Conservation (phyloP, 2,113 vertebrate genomes). For the Oryctolagus cuniculus region DNA sequence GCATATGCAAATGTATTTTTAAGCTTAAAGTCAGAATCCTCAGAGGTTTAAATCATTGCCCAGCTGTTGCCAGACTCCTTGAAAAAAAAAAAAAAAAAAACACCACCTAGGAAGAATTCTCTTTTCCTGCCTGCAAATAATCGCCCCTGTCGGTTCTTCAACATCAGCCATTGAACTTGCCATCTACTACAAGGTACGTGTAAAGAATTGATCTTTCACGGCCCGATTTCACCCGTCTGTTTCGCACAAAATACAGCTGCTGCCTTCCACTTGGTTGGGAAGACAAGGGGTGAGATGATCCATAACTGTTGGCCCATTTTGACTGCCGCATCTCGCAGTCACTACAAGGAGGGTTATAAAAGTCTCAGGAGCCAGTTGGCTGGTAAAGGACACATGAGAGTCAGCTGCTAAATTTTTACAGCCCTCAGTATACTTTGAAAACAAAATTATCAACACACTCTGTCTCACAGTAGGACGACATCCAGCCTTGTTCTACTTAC, state of each 20-base stretch:
- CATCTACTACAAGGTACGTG: background rate
- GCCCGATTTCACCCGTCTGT: background rate
- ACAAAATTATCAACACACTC: background rate
- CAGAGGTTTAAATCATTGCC: conserved; percentile 81
- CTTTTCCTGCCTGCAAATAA: conserved; percentile 59
- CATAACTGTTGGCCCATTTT: background rate
- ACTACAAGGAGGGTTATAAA: background rate
- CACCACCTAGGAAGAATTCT: conserved; percentile 45
- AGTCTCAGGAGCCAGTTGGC: background rate
- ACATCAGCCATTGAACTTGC: conserved; percentile 15
- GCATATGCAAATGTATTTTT: conserved; percentile 83
- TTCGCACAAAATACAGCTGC: background rate
- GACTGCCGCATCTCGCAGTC: background rate
- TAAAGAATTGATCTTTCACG: conserved; percentile 13
- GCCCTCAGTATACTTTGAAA: background rate
- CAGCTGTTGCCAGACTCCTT: conserved; percentile 82
- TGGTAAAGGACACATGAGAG: background rate
- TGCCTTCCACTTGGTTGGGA: background rate
- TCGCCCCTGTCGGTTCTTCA: conserved; percentile 23
- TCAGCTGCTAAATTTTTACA: background rate
- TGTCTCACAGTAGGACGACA: background rate
- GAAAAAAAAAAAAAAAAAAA: conserved; percentile 37
- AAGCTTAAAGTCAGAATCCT: conserved; percentile 81
- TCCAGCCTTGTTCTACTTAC: background rate
- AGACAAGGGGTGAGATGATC: background rate